Percentiles rank a stretch among this genome's conserved stretches.
These are phyloP conservation scores for Pristionchus japonicus DNA, from an alignment of 2,888 invertebrate species.

Conservation along the genomic window DNA sequence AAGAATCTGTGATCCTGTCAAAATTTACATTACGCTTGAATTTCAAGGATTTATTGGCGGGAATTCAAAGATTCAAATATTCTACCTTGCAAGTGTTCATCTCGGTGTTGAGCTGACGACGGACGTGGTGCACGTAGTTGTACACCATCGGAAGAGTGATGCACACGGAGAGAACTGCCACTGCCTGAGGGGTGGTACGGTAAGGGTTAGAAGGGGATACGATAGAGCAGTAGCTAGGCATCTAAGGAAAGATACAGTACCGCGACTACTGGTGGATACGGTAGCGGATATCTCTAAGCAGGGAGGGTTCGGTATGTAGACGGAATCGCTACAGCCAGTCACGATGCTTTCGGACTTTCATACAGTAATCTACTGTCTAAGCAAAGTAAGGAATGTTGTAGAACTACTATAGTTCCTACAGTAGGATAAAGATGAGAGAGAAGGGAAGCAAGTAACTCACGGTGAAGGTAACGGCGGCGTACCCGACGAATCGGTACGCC, in stretches of 20 bases:
- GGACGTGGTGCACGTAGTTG: conserved; percentile 67
- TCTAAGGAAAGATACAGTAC: too few species aligned
- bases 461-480: conserved; percentile 66
- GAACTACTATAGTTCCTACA: too few species aligned
- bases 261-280: too few species aligned
- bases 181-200: conserved; percentile 48
- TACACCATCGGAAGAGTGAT: conserved; percentile 62
- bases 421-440: too few species aligned
- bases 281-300: too few species aligned
- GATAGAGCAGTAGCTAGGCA: too few species aligned
- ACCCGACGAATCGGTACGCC: conserved; percentile 68
- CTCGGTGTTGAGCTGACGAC: conserved; percentile 65
- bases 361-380: too few species aligned
- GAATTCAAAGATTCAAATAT: not conserved
- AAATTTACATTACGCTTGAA: not conserved
- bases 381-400: too few species aligned
- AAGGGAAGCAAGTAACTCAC: not conserved
- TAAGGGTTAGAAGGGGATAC: not conserved
- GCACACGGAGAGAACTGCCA: conserved; percentile 66
- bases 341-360: too few species aligned
- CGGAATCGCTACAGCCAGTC: too few species aligned
- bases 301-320: too few species aligned
- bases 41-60: not conserved
- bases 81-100: conserved; percentile 61
- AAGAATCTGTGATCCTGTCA: not conserved